Evolutionary conservation across 2,113 vertebrate species (phyloP).

Genomic region (Formicarius rufipectus): DNA sequence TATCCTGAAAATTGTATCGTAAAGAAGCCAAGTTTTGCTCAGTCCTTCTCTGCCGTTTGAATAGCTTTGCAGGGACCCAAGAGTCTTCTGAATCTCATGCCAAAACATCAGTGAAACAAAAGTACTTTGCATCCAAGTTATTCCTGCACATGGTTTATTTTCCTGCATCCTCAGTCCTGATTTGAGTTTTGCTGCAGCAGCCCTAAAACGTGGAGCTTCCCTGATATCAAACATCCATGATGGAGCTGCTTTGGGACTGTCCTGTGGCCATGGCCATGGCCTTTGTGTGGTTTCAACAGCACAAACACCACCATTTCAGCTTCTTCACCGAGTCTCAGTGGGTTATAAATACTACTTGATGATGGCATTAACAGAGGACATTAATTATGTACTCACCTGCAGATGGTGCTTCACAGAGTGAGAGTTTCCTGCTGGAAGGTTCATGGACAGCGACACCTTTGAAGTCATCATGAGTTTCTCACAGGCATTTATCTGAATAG

Average conservation of each 20-base stretch:
- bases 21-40: neutral
- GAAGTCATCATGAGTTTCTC: neutral
- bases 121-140: neutral
- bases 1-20: neutral
- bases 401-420: neutral
- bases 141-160: fast-evolving
- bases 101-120: neutral
- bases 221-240: neutral
- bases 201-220: neutral
- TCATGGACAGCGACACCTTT: neutral
- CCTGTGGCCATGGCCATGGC: neutral
- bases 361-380: neutral
- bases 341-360: neutral
- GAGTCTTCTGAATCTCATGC: neutral
- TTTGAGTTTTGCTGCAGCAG: neutral
- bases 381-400: neutral
- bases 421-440: neutral
- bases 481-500: neutral
- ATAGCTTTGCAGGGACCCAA: neutral
- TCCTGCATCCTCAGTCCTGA: neutral
- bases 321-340: neutral
- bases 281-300: neutral
- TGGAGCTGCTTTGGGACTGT: neutral
- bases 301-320: neutral
- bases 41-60: neutral